Evolutionary conservation across 2,797 vertebrate species (phyloP), one percentile per base, ranked within the genome.

Genomic region (Poliocrania exsul): DNA sequence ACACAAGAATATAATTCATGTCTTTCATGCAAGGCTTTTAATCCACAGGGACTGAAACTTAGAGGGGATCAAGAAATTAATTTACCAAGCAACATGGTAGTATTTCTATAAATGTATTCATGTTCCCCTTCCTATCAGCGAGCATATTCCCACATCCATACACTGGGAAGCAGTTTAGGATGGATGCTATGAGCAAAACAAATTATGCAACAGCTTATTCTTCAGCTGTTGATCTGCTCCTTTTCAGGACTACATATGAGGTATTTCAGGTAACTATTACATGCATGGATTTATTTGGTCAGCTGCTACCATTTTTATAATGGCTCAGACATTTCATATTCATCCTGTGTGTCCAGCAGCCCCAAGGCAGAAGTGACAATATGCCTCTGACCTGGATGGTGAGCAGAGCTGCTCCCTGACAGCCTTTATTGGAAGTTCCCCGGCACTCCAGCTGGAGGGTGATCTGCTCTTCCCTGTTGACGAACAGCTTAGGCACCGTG

Each of bases 381-480:
- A 40, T 40, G 38, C 38, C 42, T 78, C 97, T 81, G 94, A 99
- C 99, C 97, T 99, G 99, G 82, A 99, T 97, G 17, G 98, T 98
- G 62, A 99, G 97, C 85, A 98, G 98, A 44, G 99, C 99, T 2
- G 99, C 97, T 77, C 99, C 99, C 93, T 99, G 98, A 95, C 99
- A 99, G 7, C 98, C 97, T 96, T 98, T 99, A 28, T 98, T 99
- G 20, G 98, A 95, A 56, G 98, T 98, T 72, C 99, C 99, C 90
- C 98, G 97, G 90, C 99, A 99, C 96, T 99, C 99, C 97, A 99
- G 94, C 56, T 97, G 96, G 85, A 99, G 98, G 11, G 97, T 99
- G 85, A 98, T 96, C 97, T 99, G 99, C 67, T 99, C 99, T 78
- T 99, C 98, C 64, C 98, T 97, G 96, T 99, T 99, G 90, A 98